A percentile compares a stretch with the other conserved stretches of the same genome.
Conservation (phyloP, 2,888 invertebrate species). For the Drosophila subquinaria region DNA sequence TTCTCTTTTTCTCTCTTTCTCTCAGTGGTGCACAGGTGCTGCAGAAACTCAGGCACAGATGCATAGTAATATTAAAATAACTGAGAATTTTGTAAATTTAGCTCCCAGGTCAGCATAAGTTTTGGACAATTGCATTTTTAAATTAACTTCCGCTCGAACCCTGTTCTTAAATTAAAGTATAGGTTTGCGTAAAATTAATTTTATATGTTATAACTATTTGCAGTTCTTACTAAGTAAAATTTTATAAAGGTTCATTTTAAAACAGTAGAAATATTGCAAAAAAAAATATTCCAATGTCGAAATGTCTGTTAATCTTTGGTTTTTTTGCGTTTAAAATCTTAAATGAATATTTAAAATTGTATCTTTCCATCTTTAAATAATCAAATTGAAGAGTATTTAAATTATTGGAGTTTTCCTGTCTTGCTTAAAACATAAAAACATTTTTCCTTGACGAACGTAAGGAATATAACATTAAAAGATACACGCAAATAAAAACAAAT, state of each 20-base stretch:
- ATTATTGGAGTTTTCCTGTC: not conserved
- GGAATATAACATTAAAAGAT: conserved; percentile 49
- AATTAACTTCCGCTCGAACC: not conserved
- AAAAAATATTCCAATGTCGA: no score
- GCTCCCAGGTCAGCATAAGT: conserved; percentile 14
- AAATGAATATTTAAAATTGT: no score
- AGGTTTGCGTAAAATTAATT: not conserved
- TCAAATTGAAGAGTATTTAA: no score
- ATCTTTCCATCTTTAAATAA: no score
- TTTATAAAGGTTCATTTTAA: no score
- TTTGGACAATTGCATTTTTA: conserved; percentile 19
- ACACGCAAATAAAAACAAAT: conserved; percentile 44
- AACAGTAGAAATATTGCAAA: no score
- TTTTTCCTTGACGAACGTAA: not conserved
- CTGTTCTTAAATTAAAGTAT: not conserved
- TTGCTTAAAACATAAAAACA: not conserved
- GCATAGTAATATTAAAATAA: conserved; percentile 54
- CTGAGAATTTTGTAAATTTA: conserved; percentile 20
- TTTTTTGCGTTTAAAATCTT: no score
- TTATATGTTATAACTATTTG: no score
- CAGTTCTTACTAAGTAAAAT: no score
- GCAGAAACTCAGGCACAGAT: conserved; percentile 58
- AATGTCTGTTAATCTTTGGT: no score
- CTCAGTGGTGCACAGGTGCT: conserved; percentile 46
- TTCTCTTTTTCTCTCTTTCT: conserved; percentile 1